Conservation (phyloP, 1,140 invertebrate species). For the Elymnias hypermnestra region DNA sequence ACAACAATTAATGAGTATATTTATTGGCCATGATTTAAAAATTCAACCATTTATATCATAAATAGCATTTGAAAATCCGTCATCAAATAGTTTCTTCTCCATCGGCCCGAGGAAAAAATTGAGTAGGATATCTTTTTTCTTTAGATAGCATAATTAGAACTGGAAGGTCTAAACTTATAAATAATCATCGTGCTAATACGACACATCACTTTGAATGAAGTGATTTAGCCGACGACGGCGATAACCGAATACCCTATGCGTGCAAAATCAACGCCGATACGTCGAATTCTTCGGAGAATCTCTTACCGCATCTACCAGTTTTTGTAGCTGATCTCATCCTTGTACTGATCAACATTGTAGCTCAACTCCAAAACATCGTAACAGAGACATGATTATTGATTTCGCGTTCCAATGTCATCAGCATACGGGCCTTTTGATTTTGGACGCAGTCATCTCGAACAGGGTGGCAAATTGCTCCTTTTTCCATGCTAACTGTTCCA, state of each 20-base stretch:
- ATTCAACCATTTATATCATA: too few species aligned
- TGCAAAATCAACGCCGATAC: conserved; percentile 38
- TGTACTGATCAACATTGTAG: conserved; percentile 35
- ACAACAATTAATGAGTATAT: too few species aligned
- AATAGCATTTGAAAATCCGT: too few species aligned
- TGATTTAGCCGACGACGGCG: conserved; percentile 29
- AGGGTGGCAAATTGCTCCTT: conserved; percentile 65
- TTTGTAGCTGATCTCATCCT: conserved; percentile 40
- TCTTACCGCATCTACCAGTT: conserved; percentile 46
- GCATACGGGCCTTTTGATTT: conserved; percentile 41
- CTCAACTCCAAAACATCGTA: conserved; percentile 41
- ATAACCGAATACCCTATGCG: conserved; percentile 25
- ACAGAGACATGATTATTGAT: conserved; percentile 48
- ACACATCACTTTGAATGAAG: conserved; percentile 31
- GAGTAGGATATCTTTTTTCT: too few species aligned
- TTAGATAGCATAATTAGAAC: conserved; percentile 1
- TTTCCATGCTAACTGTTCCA: conserved; percentile 37
- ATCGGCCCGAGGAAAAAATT: too few species aligned
- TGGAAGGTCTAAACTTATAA: conserved; percentile 13
- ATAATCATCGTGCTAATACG: conserved; percentile 22
- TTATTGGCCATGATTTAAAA: too few species aligned
- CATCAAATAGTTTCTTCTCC: too few species aligned
- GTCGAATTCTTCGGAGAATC: conserved; percentile 60
- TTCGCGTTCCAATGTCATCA: conserved; percentile 38
- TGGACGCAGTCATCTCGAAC: conserved; percentile 37